phyloP scores from a whole-genome alignment of 1,140 invertebrate genomes.

The Calephelis virginiensis region DNA sequence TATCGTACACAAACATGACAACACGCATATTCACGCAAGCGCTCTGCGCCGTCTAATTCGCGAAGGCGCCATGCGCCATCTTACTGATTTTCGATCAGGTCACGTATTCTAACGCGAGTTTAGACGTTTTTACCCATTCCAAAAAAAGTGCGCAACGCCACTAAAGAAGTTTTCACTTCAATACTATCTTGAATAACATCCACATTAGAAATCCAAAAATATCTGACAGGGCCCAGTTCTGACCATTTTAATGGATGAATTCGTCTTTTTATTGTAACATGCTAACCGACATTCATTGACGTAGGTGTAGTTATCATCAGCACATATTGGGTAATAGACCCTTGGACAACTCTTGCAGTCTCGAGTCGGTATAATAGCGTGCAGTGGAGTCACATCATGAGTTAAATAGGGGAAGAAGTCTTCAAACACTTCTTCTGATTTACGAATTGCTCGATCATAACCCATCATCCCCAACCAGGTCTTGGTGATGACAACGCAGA shows the following conservation, averaged over 20 bases:
- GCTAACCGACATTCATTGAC: slow-evolving; percentile 42
- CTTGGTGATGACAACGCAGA: background rate
- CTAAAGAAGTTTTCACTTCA: background rate
- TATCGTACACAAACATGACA: too few species aligned
- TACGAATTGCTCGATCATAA: background rate
- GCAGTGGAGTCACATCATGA: slow-evolving; percentile 21
- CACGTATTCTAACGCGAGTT: too few species aligned
- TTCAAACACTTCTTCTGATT: slow-evolving; percentile 13
- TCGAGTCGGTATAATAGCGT: slow-evolving; percentile 4
- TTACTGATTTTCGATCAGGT: too few species aligned
- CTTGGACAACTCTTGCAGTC: slow-evolving; percentile 35
- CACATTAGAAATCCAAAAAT: slow-evolving; percentile 25
- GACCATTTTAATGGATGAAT: slow-evolving; percentile 21
- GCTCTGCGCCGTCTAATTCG: too few species aligned
- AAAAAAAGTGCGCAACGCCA: too few species aligned
- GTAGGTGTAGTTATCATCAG: slow-evolving; percentile 39
- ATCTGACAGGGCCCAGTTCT: slow-evolving; percentile 33
- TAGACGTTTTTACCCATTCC: too few species aligned
- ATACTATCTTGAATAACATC: background rate
- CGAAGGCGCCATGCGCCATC: too few species aligned
- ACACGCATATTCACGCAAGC: too few species aligned
- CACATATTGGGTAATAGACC: slow-evolving; percentile 45
- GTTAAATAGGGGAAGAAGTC: slow-evolving; percentile 25
- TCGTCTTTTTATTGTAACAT: slow-evolving; percentile 31
- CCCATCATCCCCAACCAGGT: background rate